phyloP scores from a whole-genome alignment of 2,888 invertebrate species.

The Sinodicranocentrus sp. region DNA sequence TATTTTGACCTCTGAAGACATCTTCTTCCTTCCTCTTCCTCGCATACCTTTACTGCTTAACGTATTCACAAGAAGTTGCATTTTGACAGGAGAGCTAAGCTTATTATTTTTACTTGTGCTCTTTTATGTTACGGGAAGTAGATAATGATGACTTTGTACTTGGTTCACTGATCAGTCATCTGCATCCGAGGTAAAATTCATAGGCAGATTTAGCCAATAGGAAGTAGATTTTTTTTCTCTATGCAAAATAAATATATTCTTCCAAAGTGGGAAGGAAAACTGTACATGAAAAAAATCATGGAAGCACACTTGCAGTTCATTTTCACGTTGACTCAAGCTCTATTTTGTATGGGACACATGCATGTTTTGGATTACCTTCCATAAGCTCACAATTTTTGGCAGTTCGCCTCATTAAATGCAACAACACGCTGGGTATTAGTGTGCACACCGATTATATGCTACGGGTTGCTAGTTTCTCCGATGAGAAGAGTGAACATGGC shows the following conservation, averaged over 20 bases:
- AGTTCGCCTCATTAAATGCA: slow-evolving; percentile 40
- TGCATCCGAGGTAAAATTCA: too few relatives aligned
- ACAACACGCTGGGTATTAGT: slow-evolving; percentile 16
- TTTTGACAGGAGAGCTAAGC: not conserved
- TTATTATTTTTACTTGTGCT: not conserved
- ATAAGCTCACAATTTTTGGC: slow-evolving; percentile 27
- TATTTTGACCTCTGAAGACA: slow-evolving; percentile 40
- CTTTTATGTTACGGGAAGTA: slow-evolving; percentile 27
- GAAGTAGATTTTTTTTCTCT: too few relatives aligned
- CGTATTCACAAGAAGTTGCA: not conserved
- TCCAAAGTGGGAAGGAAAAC: not conserved
- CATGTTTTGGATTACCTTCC: not conserved
- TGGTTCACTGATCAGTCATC: too few relatives aligned
- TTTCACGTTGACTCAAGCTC: not conserved
- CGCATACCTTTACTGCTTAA: not conserved
- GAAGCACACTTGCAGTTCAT: slow-evolving; percentile 20
- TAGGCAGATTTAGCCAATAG: too few relatives aligned
- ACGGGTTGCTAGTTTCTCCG: not conserved
- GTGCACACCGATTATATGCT: not conserved
- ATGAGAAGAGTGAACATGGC: not conserved
- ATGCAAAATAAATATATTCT: too few relatives aligned
- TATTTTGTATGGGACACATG: not conserved
- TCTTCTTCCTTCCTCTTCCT: not conserved
- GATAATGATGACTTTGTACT: too few relatives aligned
- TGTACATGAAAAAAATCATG: slow-evolving; percentile 1